A percentile compares a stretch with the other conserved stretches of the same genome.
These are phyloP conservation scores for Hesperia comma DNA, from an alignment of 2,888 invertebrate species.

Conservation along the genomic window DNA sequence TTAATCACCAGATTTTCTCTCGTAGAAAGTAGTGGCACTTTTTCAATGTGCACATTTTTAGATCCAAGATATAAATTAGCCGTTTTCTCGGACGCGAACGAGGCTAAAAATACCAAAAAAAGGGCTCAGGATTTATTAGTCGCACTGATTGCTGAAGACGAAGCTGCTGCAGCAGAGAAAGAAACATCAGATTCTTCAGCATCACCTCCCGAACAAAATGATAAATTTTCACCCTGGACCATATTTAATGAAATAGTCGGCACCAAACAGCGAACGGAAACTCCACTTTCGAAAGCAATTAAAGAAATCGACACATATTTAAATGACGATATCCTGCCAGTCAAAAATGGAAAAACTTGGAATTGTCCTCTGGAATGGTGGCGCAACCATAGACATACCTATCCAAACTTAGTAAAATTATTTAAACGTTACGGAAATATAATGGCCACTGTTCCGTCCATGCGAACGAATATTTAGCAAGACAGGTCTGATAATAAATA, in stretches of 20 bases:
- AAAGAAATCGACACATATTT: too few species aligned
- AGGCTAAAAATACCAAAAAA: conserved; percentile 39
- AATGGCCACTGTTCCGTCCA: conserved; percentile 41
- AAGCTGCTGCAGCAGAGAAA: too few species aligned
- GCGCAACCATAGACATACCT: conserved; percentile 34
- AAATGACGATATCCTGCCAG: conserved; percentile 40
- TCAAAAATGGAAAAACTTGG: conserved; percentile 22
- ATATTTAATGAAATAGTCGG: conserved; percentile 40
- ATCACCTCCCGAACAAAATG: conserved; percentile 19
- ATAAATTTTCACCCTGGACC: conserved; percentile 40
- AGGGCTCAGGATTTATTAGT: conserved; percentile 36
- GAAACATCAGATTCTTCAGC: background rate
- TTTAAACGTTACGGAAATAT: conserved; percentile 37
- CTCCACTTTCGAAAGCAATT: conserved; percentile 42
- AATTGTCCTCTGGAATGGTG: conserved; percentile 45
- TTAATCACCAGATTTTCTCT: conserved; percentile 33
- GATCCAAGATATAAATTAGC: conserved; percentile 44
- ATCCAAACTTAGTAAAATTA: conserved; percentile 38
- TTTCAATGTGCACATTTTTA: conserved; percentile 43
- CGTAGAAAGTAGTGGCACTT: conserved; percentile 43
- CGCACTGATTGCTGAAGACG: too few species aligned
- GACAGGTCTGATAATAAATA: conserved; percentile 38
- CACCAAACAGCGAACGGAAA: conserved; percentile 22
- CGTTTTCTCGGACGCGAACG: conserved; percentile 39
- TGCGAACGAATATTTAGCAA: conserved; percentile 45